Base-by-base conservation (phyloP, 2,113 vertebrate species). In the Menidia beryllina region DNA sequence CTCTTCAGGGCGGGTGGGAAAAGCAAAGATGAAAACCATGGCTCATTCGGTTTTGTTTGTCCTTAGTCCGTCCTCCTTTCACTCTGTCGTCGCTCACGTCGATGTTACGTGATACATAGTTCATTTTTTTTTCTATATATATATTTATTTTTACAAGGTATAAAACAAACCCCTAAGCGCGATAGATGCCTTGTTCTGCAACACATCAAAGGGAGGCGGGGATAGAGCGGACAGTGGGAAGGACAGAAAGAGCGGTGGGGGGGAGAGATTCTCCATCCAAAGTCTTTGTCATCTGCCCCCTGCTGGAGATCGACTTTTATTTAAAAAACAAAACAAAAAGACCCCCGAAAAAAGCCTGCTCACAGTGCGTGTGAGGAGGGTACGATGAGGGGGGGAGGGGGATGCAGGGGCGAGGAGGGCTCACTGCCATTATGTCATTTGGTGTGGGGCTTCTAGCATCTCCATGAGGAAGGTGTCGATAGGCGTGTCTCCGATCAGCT, bases 381-480 rank as follows among this genome's bases (percentile, higher is more conserved):
- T 19, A 7, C 38, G 38, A 14, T 41, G n/a, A 17, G 24, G 48
- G 41, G 52, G 27, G 38, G 52, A 25, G 38, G 61, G 30, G 19
- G n/a, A 13, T 36, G 2, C 20, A n/a, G 12, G 27, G 67, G 25
- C n/a, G 50, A 43, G 52, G 58, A 43, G 59, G 45, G 50, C 45
- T 64, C 67, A 38, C 65, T 55, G 51, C 72, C 57, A 91, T 94
- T 97, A 98, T 91, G 97, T 98, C 95, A 97, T 95, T 91, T 99
- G 98, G 90, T 99, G 97, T 0, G 98, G 98, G 0, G 97, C 96
- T 85, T 99, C 98, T 85, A 99, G 94, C 98, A 99, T 99, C 91
- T 99, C 98, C 98, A 99, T 99, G 85, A 99, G 90, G 92, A 99
- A 99, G 88, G 98, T 99, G 95, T 99, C 98, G 6, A 99, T 99